phyloP scores from a whole-genome alignment of 2,797 vertebrate genomes.

The Nyctalus aviator region DNA sequence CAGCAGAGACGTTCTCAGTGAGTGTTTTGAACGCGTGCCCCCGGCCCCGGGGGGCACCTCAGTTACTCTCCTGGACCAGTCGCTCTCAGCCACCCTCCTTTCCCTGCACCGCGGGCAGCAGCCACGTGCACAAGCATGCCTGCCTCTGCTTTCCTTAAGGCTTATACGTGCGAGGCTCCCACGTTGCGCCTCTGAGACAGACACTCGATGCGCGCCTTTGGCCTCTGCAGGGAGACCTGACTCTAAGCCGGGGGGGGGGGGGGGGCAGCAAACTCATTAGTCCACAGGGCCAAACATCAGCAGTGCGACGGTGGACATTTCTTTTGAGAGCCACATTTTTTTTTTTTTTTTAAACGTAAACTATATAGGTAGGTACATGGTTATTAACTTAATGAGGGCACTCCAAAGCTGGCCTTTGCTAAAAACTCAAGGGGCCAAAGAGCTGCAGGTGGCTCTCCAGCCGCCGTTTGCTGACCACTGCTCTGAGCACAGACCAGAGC shows the following conservation, averaged over 20 bases:
- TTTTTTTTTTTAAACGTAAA: too few species aligned
- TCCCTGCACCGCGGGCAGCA: background rate
- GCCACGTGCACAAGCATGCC: background rate
- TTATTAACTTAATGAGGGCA: too few species aligned
- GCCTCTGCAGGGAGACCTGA: constrained; percentile 9
- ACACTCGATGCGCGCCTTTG: background rate
- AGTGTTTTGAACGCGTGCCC: constrained; percentile 85
- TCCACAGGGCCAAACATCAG: too few species aligned
- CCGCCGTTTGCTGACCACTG: too few species aligned
- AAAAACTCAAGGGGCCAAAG: too few species aligned
- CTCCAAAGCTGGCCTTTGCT: too few species aligned
- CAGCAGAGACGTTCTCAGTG: constrained; percentile 95
- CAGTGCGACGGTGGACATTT: too few species aligned
- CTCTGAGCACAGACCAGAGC: background rate
- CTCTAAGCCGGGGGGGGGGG: too few species aligned
- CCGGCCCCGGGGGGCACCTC: background rate
- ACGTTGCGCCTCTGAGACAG: background rate
- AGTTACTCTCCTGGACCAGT: background rate
- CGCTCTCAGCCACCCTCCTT: background rate
- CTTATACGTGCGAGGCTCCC: background rate
- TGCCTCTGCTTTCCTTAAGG: background rate
- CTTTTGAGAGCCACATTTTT: too few species aligned
- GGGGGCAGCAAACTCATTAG: too few species aligned
- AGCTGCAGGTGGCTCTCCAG: too few species aligned
- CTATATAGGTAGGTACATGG: too few species aligned